Conservation (phyloP, 2,797 vertebrate genomes). For the Hafferia zeledoni region DNA sequence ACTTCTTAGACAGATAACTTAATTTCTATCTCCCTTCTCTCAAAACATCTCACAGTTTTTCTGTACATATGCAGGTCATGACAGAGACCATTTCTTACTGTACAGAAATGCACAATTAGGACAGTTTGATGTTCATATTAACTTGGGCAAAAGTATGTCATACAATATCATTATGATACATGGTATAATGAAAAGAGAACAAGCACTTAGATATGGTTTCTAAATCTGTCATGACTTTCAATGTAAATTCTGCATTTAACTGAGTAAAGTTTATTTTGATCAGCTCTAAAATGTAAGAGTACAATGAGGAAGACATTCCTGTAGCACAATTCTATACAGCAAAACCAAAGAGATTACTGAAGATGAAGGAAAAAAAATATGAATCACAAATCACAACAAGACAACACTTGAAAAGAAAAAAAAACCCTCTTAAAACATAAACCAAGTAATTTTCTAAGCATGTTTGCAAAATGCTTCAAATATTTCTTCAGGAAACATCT, state of each 20-base stretch:
- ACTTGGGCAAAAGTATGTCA: neutral
- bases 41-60: neutral
- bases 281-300: neutral
- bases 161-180: neutral
- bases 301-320: neutral
- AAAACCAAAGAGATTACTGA: neutral
- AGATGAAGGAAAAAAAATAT: neutral
- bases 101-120: neutral
- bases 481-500: neutral
- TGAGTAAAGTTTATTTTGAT: neutral
- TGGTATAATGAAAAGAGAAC: neutral
- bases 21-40: neutral
- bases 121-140: neutral
- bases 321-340: neutral
- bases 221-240: neutral
- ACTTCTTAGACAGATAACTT: neutral
- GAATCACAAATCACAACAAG: neutral
- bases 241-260: neutral
- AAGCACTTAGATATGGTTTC: neutral
- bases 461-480: neutral
- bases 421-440: neutral
- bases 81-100: neutral
- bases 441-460: neutral
- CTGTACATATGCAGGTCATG: neutral
- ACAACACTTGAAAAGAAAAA: neutral